Conservation (phyloP, 1,140 invertebrate genomes). For the Chironomus striatipennis region DNA sequence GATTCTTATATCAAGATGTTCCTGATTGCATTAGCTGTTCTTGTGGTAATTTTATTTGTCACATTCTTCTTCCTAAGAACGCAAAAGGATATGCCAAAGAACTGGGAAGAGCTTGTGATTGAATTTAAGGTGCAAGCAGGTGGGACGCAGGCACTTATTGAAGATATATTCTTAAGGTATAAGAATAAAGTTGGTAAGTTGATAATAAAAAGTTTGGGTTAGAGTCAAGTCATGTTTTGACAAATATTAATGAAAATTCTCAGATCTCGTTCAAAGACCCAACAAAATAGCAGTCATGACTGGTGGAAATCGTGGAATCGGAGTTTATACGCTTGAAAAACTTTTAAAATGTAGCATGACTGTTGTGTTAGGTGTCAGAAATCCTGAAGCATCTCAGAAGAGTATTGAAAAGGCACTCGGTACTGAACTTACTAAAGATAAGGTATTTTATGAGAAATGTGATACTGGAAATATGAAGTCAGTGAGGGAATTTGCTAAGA, state of each 20-base stretch:
- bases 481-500: slow-evolving; percentile 61
- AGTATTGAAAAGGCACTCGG: slow-evolving; percentile 41
- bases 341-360: slow-evolving; percentile 70
- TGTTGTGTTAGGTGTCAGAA: slow-evolving; percentile 79
- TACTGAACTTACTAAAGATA: slow-evolving; percentile 32
- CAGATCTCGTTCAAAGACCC: slow-evolving; percentile 37
- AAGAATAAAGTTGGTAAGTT: slow-evolving; percentile 49
- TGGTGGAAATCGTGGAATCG: slow-evolving; percentile 80
- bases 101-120: slow-evolving; percentile 41
- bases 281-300: slow-evolving; percentile 76
- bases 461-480: slow-evolving; percentile 57
- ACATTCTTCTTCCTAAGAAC: slow-evolving; percentile 36
- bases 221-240: slow-evolving; percentile 15
- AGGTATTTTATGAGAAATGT: slow-evolving; percentile 36
- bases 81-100: slow-evolving; percentile 37
- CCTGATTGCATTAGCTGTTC: too few species aligned
- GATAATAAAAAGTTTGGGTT: too few species aligned
- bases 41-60: background rate
- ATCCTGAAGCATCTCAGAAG: slow-evolving; percentile 48
- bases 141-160: slow-evolving; percentile 43
- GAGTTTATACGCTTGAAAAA: slow-evolving; percentile 66
- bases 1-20: background rate
- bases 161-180: slow-evolving; percentile 42
- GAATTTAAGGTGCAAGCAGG: slow-evolving; percentile 46
- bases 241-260: too few species aligned